A percentile compares a stretch with the other conserved stretches of the same genome.
phyloP scores from a whole-genome alignment of 2,113 vertebrate genomes.

The Corythaixoides concolor region DNA sequence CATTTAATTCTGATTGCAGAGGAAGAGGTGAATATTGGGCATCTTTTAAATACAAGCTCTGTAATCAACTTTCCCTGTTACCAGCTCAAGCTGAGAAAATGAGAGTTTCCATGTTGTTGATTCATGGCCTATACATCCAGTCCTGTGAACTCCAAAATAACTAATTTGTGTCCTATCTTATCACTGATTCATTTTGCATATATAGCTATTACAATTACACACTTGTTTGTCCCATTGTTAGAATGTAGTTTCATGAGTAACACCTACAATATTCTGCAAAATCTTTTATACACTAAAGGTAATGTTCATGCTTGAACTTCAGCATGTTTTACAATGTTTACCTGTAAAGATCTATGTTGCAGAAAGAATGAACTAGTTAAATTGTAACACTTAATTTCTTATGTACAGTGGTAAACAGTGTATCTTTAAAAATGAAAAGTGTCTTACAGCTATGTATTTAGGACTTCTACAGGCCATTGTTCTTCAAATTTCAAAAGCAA shows the following conservation, averaged over 20 bases:
- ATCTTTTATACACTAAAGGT: background rate
- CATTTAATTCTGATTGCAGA: background rate
- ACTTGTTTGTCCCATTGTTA: background rate
- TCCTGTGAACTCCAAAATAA: background rate
- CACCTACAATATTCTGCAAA: background rate
- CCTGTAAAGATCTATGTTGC: background rate
- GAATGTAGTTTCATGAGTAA: background rate
- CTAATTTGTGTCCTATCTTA: background rate
- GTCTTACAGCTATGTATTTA: background rate
- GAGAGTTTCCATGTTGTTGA: background rate
- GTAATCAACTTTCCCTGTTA: background rate
- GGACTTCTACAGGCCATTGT: background rate
- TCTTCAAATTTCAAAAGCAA: background rate
- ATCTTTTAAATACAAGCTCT: background rate
- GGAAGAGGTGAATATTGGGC: background rate
- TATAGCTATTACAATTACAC: background rate
- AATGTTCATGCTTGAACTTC: background rate
- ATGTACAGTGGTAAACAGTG: background rate
- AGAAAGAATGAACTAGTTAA: background rate
- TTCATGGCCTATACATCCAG: background rate
- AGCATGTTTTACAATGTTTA: background rate
- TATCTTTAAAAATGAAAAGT: background rate
- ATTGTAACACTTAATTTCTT: background rate
- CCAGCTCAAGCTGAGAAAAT: background rate
- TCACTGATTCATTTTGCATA: background rate